Base-by-base conservation (phyloP, 1,140 invertebrate species). In the Pseudomyrmex concolor region DNA sequence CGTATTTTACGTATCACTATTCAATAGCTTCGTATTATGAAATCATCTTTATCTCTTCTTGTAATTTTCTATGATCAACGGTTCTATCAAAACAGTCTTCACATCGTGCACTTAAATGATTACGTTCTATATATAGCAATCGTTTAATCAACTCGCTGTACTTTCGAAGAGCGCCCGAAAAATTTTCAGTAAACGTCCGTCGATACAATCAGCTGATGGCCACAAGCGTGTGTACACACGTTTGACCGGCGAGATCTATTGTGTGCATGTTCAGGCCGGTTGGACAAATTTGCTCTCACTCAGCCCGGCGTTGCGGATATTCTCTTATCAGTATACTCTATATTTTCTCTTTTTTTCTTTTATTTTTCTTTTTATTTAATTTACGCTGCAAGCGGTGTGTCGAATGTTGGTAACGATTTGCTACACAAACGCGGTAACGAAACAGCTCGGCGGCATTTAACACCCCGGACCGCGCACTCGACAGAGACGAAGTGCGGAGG, bases 381-480 rank as follows among this genome's bases (percentile, higher is more conserved):
- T 70, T 25, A 8, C 54, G 17, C 54, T n/a, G 54, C 51, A 55
- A 34, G 8, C n/a, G 43, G 19, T 81, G 50, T 15, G 43, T 74
- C 19, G 55, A 74, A 63, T 45, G 71, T 72, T 43, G 22, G 68
- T 54, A 8, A 60, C 57, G 43, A 76, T 50, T n/a, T 43, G 51
- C 48, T 17, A 43, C 19, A 66, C 43, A 34, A 19, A 12, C 60
- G 34, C 19, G 8, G 34, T 34, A 22, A 59, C 66, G 45, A 50
- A 34, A 80, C 43, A 71, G 54, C 54, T 57, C 73, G 45, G 17
- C 13, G 34, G 71, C 15, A 59, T 86, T 86, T 86, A 83, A 68
- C 84, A 25, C n/a, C 19, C 22, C 62, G 48, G 3, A 15, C 70
- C 63, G 57, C 63, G 57, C 63, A 83, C 51, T 80, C 70, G 25